These are phyloP conservation scores for Actenoides lindsayi DNA, from an alignment of 2,113 vertebrate genomes.

Conservation along the genomic window DNA sequence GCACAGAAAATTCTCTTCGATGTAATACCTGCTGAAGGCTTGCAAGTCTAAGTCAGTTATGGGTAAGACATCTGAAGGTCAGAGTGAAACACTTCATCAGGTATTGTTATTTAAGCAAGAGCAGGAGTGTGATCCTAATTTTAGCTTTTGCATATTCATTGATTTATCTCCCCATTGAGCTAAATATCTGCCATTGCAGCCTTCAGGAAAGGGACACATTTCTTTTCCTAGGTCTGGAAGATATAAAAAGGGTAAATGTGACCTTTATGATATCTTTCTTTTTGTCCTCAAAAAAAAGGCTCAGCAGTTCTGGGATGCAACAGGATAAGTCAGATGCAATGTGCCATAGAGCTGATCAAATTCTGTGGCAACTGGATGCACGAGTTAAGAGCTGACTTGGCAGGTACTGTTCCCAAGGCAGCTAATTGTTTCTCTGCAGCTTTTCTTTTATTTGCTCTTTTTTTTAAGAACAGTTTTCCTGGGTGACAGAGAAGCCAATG, in stretches of 20 bases:
- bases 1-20: background rate
- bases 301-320: constrained; percentile 14
- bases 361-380: background rate
- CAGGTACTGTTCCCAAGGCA: constrained; percentile 14
- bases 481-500: constrained; percentile 26
- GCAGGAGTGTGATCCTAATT: background rate
- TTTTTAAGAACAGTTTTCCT: constrained; percentile 41
- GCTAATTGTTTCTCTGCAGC: background rate
- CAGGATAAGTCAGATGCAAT: constrained; percentile 7
- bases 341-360: background rate
- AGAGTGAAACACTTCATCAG: background rate
- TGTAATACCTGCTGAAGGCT: background rate
- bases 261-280: background rate
- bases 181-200: background rate
- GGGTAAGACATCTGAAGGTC: background rate
- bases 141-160: constrained; percentile 1
- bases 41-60: background rate
- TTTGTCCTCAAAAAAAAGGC: background rate
- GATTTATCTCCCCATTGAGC: background rate
- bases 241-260: background rate
- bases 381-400: constrained; percentile 10
- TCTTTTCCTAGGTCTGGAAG: background rate
- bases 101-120: background rate
- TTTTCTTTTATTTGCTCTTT: constrained; percentile 6
- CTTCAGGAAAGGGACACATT: background rate